A percentile compares a stretch with the other conserved stretches of the same genome.
Conservation (phyloP, 2,888 invertebrate species). For the Mayetiola destructor region DNA sequence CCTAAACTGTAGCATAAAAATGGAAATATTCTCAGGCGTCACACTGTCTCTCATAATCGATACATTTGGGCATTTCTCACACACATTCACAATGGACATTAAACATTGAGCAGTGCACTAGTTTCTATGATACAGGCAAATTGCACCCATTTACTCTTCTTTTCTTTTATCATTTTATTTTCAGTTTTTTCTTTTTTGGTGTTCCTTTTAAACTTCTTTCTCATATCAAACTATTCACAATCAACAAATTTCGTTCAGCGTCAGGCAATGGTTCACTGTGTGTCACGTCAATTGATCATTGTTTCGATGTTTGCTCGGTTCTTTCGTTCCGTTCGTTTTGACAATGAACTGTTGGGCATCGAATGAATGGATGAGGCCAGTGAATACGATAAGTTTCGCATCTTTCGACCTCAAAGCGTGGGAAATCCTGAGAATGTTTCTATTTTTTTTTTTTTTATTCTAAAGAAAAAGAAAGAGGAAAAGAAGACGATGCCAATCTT, state of each 20-base stretch:
- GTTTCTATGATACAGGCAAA: background rate
- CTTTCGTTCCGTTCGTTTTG: background rate
- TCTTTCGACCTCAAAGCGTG: background rate
- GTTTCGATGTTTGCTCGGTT: background rate
- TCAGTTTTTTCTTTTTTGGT: background rate
- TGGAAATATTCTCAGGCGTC: constrained; percentile 2
- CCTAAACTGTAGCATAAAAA: too few species aligned
- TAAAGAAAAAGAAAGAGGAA: background rate
- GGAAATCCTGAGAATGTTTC: background rate
- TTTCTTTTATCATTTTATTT: background rate
- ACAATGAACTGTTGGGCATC: background rate
- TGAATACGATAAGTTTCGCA: background rate
- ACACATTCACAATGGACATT: background rate
- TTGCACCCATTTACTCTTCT: background rate
- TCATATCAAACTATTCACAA: background rate
- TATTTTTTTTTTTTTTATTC: too few species aligned
- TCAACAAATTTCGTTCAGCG: constrained; percentile 1
- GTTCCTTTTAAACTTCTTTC: background rate
- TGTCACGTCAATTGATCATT: background rate
- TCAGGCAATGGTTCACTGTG: constrained; percentile 1
- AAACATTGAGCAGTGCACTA: background rate
- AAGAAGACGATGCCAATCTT: background rate
- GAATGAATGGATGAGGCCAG: background rate
- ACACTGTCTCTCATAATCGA: constrained; percentile 4
- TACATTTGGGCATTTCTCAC: background rate